Evolutionary conservation across 2,888 invertebrate genomes (phyloP).

Genomic region (Ectropis crepuscularia): DNA sequence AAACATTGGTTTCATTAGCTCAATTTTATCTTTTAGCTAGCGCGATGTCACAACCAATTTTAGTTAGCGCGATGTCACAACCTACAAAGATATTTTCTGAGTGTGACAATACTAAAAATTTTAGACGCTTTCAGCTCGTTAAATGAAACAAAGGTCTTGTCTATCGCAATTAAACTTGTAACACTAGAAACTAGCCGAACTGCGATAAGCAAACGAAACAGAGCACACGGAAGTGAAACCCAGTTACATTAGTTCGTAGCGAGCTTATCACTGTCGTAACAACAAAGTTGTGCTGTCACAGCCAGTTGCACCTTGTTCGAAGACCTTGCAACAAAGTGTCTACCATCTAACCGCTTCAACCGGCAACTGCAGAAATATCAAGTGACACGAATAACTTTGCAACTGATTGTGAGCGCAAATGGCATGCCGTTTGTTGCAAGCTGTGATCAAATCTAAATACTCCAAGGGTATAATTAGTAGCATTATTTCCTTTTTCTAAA

Average conservation of each 20-base stretch:
- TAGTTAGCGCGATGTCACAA: no score
- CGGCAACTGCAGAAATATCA: constrained; percentile 58
- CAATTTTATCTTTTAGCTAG: no score
- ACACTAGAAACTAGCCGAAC: constrained; percentile 22
- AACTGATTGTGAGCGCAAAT: constrained; percentile 52
- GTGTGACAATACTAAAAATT: no score
- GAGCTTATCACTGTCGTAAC: constrained; percentile 55
- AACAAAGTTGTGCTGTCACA: constrained; percentile 56
- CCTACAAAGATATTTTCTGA: no score
- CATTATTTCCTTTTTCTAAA: no score
- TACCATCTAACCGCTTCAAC: constrained; percentile 69
- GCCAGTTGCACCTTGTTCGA: constrained; percentile 63
- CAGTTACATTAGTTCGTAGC: constrained; percentile 44
- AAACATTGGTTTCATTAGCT: no score
- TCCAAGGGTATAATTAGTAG: neutral
- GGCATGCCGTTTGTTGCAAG: constrained; percentile 10
- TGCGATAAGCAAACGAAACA: constrained; percentile 43
- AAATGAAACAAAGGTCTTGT: neutral
- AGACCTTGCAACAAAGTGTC: constrained; percentile 74
- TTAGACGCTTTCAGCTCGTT: neutral
- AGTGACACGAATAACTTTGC: constrained; percentile 68
- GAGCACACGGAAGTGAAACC: constrained; percentile 38
- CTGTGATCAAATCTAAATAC: constrained; percentile 10
- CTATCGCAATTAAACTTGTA: constrained; percentile 21
- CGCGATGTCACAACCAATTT: no score